Evolutionary conservation across 2,888 invertebrate species (phyloP), one percentile per base, ranked within the genome.

Genomic region (Tetropium fuscum): DNA sequence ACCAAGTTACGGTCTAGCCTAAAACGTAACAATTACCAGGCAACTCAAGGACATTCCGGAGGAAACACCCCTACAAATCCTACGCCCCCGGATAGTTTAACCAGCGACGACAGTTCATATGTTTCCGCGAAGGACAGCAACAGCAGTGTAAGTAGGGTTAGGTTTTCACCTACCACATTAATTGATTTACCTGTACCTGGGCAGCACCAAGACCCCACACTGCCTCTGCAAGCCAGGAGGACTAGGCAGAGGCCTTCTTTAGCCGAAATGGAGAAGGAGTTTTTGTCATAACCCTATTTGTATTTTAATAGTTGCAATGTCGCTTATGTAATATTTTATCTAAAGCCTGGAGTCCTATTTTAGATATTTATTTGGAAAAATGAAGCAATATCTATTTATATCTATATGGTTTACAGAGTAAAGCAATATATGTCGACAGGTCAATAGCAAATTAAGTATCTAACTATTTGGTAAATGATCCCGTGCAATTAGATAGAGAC

Each of bases 101-200:
- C 93, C 0, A 93, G 93, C 74, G 95, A 95, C 16, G 95, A 94
- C 76, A 92, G 93, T 74, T 93, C 93, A 36, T 95, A 94, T 80
- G 89, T 93, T 69, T 95, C 95, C 5, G 95, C 95, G 11, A 87
- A 92, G 74, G 93, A 93, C 74, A 88, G 89, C 63, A 84, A 88
- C 58, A 88, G 88, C 18, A 89, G 90, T n/a, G 87, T 87, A 61
- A 88, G 89, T 30, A 84, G 93, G 8, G 93, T 91, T 58, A 84
- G 90, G 56, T 92, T 92, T 81, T 93, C 93, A 44, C 93, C 94
- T 0, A 90, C 90, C 47, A 87, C 90, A 20, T 80, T 90, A 74
- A 83, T 90, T 68, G 91, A 89, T 74, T 82, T 87, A 67, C 85
- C 86, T 0, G 82, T 80, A 11, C 81, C 82, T 47, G 84, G 85